Evolutionary conservation across 2,797 vertebrate genomes (phyloP).

Genomic region (Leuciscus waleckii): DNA sequence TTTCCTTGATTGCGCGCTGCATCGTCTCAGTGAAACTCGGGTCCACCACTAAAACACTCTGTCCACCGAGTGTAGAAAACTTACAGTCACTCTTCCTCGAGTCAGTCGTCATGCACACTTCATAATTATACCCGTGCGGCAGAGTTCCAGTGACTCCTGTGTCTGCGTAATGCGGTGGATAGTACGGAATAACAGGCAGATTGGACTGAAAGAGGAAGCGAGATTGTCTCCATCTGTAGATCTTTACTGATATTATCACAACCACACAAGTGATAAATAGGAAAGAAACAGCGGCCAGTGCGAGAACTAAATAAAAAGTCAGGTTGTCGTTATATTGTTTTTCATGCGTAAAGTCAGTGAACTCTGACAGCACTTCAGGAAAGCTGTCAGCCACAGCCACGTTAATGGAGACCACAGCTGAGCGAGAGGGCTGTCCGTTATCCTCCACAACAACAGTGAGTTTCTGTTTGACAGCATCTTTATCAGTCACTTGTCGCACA

Average conservation of each 20-base stretch:
- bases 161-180: conserved; percentile 60
- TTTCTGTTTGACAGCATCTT: conserved; percentile 67
- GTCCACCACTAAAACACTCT: conserved; percentile 43
- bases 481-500: conserved; percentile 65
- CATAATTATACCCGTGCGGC: conserved; percentile 47
- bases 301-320: conserved; percentile 63
- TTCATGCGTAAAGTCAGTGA: conserved; percentile 39
- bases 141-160: conserved; percentile 59
- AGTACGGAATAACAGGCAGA: conserved; percentile 62
- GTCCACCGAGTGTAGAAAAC: conserved; percentile 51
- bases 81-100: conserved; percentile 57
- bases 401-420: conserved; percentile 63
- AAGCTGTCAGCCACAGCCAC: conserved; percentile 63
- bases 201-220: conserved; percentile 52
- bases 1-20: background rate
- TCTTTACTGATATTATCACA: conserved; percentile 60
- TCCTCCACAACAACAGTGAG: conserved; percentile 74
- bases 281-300: conserved; percentile 59
- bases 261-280: conserved; percentile 57
- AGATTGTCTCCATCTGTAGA: conserved; percentile 59
- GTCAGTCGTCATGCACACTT: conserved; percentile 51
- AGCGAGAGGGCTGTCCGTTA: conserved; percentile 71
- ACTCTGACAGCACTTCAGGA: conserved; percentile 61
- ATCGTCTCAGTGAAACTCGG: conserved; percentile 12
- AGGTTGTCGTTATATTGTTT: conserved; percentile 51